These are phyloP conservation scores for Stenichneumon culpator DNA, from an alignment of 2,888 invertebrate genomes.

Conservation along the genomic window DNA sequence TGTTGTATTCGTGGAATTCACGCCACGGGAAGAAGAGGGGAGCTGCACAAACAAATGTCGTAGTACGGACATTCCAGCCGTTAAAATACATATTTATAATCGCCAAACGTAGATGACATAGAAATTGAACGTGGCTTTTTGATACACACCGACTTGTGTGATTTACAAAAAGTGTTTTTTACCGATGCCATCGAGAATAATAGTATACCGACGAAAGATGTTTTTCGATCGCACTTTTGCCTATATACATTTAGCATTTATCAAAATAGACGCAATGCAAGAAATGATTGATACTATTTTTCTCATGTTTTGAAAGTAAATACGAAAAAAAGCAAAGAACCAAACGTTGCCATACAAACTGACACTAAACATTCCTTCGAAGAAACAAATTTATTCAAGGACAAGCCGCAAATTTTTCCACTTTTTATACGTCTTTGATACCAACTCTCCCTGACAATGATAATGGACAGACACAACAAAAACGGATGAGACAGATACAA, in stretches of 20 bases:
- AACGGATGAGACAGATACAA: constrained; percentile 44
- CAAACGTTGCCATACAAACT: constrained; percentile 60
- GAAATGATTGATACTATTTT: constrained; percentile 53
- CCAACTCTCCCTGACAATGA: constrained; percentile 28
- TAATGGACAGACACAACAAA: constrained; percentile 39
- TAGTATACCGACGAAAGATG: constrained; percentile 21
- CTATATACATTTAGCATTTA: constrained; percentile 54
- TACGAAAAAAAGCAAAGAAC: constrained; percentile 28
- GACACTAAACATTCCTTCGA: constrained; percentile 62
- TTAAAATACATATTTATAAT: constrained; percentile 13
- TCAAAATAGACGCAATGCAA: constrained; percentile 31
- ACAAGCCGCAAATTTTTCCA: constrained; percentile 74
- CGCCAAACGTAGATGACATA: constrained; percentile 7
- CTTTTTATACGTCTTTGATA: constrained; percentile 77
- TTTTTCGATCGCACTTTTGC: constrained; percentile 56
- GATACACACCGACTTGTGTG: constrained; percentile 25
- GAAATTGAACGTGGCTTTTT: constrained; percentile 22
- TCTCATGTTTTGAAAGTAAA: constrained; percentile 56
- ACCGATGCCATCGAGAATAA: constrained; percentile 16
- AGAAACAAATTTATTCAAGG: constrained; percentile 64
- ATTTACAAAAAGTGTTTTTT: constrained; percentile 31
- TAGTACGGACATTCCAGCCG: constrained; percentile 18
- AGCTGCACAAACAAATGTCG: constrained; percentile 8
- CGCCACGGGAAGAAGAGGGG: neutral
- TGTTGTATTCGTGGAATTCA: neutral